Base-by-base conservation (phyloP, 2,888 invertebrate species). In the Dromius quadrimaculatus region DNA sequence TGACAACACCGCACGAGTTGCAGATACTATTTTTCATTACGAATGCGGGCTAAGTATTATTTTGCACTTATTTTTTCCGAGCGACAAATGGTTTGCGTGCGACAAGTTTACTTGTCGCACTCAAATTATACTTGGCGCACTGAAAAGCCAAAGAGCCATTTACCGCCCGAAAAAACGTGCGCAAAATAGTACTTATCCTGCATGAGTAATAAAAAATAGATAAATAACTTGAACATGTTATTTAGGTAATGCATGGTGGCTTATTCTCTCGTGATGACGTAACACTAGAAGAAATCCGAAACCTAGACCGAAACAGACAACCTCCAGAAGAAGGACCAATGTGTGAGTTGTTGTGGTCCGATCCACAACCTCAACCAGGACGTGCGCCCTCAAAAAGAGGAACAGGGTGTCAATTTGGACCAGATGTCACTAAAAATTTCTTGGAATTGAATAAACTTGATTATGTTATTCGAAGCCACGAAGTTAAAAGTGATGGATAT, bases 301-400 rank as follows among this genome's bases (percentile, higher is more conserved):
- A 89, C 74, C 92, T 95, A 72, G 93, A 97, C 72, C 89, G 99
- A 77, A 95, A 97, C 81, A 88, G 95, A 74, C 98, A 99, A 80
- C 99, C 99, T 1, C 98, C 99, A 0, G 98, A 97, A 78, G 95
- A 95, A 78, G 97, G 97, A 79, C 78, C 83, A 4, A 99, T 99
- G 99, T 99, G 98, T 82, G 99, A 99, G 81, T 85, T 99, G 64
- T 86, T 99, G 13, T 99, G 99, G 99, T 97, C 97, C 0, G 99
- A 99, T 84, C 99, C 99, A 0, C 97, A 98, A 79, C 92, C 92
- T 5, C 91, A 92, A 84, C 79, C 81, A 64, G 99, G 99, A 0
- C 87, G 96, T 34, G 91, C 95, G 0, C 93, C 95, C 0, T 97
- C 97, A 74, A 98, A 98, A 83, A 89, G 99, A 72, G 99, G 99